A percentile compares a stretch with the other conserved stretches of the same genome.
Evolutionary conservation across 2,797 vertebrate species (phyloP).

Genomic region (Enteromius radiatus): DNA sequence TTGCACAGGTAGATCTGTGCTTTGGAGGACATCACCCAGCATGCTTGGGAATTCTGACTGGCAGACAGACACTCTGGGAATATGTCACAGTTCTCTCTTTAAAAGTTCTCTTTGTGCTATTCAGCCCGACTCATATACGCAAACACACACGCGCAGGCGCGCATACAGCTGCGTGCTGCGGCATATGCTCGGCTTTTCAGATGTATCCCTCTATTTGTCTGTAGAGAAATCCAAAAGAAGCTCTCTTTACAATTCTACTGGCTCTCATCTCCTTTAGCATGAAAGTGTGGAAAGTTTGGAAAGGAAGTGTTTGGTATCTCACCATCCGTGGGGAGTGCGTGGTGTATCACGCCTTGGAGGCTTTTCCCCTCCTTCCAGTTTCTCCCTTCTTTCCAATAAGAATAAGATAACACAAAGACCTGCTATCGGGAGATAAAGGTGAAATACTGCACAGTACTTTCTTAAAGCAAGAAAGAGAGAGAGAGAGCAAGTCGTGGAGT

Average conservation of each 20-base stretch:
- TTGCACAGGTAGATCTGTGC: slow-evolving; percentile 59
- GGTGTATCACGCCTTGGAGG: slow-evolving; percentile 72
- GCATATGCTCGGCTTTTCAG: slow-evolving; percentile 57
- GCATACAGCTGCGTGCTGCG: slow-evolving; percentile 5
- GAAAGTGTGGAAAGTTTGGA: slow-evolving; percentile 76
- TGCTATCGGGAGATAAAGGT: slow-evolving; percentile 83
- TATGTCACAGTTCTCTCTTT: slow-evolving; percentile 59
- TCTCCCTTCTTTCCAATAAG: slow-evolving; percentile 68
- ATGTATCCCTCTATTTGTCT: slow-evolving; percentile 63
- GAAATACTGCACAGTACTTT: slow-evolving; percentile 77
- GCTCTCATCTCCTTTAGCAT: slow-evolving; percentile 77
- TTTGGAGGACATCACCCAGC: slow-evolving; percentile 63
- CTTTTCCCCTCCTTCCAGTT: slow-evolving; percentile 56
- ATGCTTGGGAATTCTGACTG: slow-evolving; percentile 60
- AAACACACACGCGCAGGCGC: slow-evolving; percentile 34
- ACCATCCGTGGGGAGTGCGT: slow-evolving; percentile 74
- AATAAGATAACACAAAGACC: slow-evolving; percentile 81
- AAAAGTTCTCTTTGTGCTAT: slow-evolving; percentile 60
- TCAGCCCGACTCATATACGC: slow-evolving; percentile 40
- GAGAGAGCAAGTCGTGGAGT: slow-evolving; percentile 54
- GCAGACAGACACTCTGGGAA: slow-evolving; percentile 63
- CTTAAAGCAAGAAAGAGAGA: slow-evolving; percentile 63
- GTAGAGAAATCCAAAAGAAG: slow-evolving; percentile 68
- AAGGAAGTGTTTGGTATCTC: slow-evolving; percentile 73
- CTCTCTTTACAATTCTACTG: slow-evolving; percentile 70